A percentile compares a stretch with the other conserved stretches of the same genome.
These are phyloP conservation scores for Gymnodraco acuticeps DNA, from an alignment of 2,797 vertebrate species.

Conservation along the genomic window DNA sequence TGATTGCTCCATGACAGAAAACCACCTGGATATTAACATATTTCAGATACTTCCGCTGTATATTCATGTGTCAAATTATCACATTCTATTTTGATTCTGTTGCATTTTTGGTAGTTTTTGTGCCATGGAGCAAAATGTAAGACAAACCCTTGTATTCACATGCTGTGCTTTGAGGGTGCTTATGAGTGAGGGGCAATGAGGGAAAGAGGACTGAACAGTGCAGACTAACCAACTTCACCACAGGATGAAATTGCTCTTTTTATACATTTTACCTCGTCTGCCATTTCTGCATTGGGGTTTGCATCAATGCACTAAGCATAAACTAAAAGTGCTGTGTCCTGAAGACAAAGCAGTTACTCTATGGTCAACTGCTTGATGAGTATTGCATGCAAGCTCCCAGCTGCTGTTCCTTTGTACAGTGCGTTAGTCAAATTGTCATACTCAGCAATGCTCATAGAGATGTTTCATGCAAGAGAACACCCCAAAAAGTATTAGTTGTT, in stretches of 20 bases:
- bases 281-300: slow-evolving; percentile 63
- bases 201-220: slow-evolving; percentile 53
- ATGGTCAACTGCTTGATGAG: slow-evolving; percentile 29
- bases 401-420: slow-evolving; percentile 52
- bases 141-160: slow-evolving; percentile 46
- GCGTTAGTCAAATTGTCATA: slow-evolving; percentile 61
- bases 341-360: slow-evolving; percentile 39
- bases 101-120: slow-evolving; percentile 52
- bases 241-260: slow-evolving; percentile 44
- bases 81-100: slow-evolving; percentile 3
- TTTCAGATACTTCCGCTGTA: slow-evolving; percentile 6
- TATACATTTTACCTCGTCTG: slow-evolving; percentile 36
- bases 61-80: slow-evolving; percentile 8
- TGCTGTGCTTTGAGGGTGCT: slow-evolving; percentile 57
- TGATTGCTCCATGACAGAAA: slow-evolving; percentile 80
- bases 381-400: slow-evolving; percentile 62
- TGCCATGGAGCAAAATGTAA: slow-evolving; percentile 74
- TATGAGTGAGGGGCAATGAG: slow-evolving; percentile 61
- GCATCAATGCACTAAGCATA: slow-evolving; percentile 39
- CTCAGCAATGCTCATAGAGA: slow-evolving; percentile 29
- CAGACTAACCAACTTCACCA: slow-evolving; percentile 46
- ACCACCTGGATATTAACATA: slow-evolving; percentile 46
- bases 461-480: slow-evolving; percentile 73
- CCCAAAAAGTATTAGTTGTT: slow-evolving; percentile 1
- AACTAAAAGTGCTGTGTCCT: slow-evolving; percentile 28